phyloP scores from a whole-genome alignment of 1,140 invertebrate genomes.

The Globodera ellingtonae region DNA sequence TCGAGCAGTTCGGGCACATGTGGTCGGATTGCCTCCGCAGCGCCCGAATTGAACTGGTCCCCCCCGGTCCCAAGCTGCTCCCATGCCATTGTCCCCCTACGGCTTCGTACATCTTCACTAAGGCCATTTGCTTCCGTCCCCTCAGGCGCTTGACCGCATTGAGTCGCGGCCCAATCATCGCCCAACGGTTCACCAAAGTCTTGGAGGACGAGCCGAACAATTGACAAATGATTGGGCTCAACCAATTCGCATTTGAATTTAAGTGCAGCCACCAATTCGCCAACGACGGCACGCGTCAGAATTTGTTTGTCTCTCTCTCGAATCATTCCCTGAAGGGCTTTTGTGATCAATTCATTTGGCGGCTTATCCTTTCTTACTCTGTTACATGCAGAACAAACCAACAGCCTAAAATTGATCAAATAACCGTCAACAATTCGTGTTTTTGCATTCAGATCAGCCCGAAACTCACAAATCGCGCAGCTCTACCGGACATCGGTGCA shows the following conservation, averaged over 20 bases:
- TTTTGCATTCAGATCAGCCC: neutral
- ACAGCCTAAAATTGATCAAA: conserved; percentile 67
- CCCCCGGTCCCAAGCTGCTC: conserved; percentile 33
- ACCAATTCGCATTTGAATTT: conserved; percentile 91
- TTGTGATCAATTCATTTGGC: neutral
- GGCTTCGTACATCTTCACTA: neutral
- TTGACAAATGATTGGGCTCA: conserved; percentile 86
- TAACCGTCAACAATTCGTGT: neutral
- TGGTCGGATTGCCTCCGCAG: conserved; percentile 86
- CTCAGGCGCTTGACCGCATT: conserved; percentile 7
- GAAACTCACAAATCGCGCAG: conserved; percentile 74
- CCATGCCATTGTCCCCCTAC: neutral
- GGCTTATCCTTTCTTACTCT: conserved; percentile 67
- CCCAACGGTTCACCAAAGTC: conserved; percentile 76
- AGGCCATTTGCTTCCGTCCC: neutral
- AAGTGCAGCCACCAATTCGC: conserved; percentile 88
- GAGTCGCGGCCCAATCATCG: conserved; percentile 27
- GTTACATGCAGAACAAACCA: conserved; percentile 85
- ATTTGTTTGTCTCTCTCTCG: conserved; percentile 89
- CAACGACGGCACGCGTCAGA: conserved; percentile 84
- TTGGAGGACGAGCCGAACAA: conserved; percentile 77
- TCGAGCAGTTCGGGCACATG: conserved; percentile 91
- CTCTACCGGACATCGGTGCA: conserved; percentile 83
- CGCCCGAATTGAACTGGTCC: conserved; percentile 75
- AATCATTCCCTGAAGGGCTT: conserved; percentile 18